Evolutionary conservation across 2,797 vertebrate genomes (phyloP), one percentile per base, ranked within the genome.

Genomic region (Nyctalus aviator): DNA sequence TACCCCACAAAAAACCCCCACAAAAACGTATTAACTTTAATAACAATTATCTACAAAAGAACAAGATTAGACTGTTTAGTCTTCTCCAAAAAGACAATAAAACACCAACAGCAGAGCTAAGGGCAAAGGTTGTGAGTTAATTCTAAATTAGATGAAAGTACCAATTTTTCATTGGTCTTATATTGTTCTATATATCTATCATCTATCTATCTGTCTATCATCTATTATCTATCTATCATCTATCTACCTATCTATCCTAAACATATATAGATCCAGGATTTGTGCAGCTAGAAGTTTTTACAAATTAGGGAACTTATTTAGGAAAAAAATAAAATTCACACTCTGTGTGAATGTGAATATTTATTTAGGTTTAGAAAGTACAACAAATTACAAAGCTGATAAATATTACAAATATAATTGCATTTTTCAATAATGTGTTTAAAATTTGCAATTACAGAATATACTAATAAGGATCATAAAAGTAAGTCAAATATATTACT

Each of bases 401-500:
- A 83, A 72, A 62, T 71, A 66, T 48, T 35, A 15, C n/a, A 68
- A 78, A 72, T 41, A n/a, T 3, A 10, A 57, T 11, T 48, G 32
- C 7, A 37, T 78, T 95, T 81, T 71, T 25, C 8, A 57, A n/a
- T 50, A 85, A 71, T 37, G 81, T 85, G 64, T 48, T 35, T 44
- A 76, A 7, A 64, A 32, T 72, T 76, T 96, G 3, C 78, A 57
- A 41, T 85, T 20, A 66, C 15, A 66, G 32, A 85, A 13, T 62
- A 55, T 64, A 85, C 76, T 88, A 53, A 53, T 95, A 92, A 89
- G 12, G 27, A 17, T n/a, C 15, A 89, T 62, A 81, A 85, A 64
- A 10, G 10, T 8, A 91, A 78, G 18, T 91, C 20, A 64, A 44
- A 71, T 46, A n/a, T 72, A 12, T 32, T 55, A 55, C 83, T 72